Percentiles rank a stretch among this genome's conserved stretches.
Evolutionary conservation across 2,797 vertebrate species (phyloP).

Genomic region (Pseudotriccus pelzelni): DNA sequence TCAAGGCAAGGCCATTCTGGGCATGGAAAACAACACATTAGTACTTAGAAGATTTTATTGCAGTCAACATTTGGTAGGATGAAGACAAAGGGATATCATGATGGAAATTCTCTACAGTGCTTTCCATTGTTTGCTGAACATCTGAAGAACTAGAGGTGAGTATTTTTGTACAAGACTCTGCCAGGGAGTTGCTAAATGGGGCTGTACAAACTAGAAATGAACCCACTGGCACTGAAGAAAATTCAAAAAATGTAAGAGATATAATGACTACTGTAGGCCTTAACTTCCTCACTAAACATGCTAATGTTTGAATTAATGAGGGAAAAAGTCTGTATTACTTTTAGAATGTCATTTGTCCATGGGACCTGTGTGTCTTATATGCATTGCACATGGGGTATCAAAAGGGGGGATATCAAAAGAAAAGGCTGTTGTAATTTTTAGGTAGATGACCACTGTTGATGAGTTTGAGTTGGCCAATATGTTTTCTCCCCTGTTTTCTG

Average conservation of each 20-base stretch:
- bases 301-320: neutral
- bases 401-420: neutral
- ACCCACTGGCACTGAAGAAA: neutral
- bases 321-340: neutral
- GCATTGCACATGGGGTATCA: neutral
- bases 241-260: neutral
- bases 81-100: neutral
- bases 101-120: neutral
- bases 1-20: neutral
- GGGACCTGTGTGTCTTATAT: neutral
- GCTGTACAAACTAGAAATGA: neutral
- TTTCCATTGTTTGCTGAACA: neutral
- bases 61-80: neutral
- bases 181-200: neutral
- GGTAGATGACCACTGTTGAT: neutral
- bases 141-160: neutral
- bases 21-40: neutral
- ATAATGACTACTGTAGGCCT: neutral
- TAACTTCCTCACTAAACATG: accelerated
- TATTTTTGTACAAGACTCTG: neutral
- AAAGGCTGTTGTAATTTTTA: neutral
- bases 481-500: neutral
- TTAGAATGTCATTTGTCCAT: neutral
- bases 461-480: neutral
- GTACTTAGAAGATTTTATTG: neutral